These are phyloP conservation scores for Siniperca obscura DNA, from an alignment of 2,797 vertebrate genomes.

Conservation along the genomic window DNA sequence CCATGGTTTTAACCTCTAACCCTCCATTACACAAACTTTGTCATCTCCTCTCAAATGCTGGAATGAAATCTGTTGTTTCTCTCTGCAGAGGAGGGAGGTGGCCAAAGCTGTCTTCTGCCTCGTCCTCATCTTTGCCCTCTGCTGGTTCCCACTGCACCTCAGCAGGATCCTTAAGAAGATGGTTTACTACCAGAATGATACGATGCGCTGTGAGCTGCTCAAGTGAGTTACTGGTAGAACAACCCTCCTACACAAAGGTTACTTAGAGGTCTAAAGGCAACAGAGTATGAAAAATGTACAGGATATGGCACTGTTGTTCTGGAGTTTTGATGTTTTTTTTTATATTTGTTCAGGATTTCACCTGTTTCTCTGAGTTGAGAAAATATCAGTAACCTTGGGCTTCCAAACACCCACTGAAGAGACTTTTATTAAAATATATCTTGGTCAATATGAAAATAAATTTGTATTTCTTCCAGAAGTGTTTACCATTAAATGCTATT, in stretches of 20 bases:
- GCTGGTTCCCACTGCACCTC: conserved; percentile 98
- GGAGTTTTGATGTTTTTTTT: not conserved
- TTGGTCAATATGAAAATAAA: not conserved
- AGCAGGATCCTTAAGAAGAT: conserved; percentile 93
- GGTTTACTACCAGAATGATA: conserved; percentile 83
- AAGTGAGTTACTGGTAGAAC: conserved; percentile 76
- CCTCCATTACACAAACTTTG: not conserved
- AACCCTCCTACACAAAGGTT: not conserved
- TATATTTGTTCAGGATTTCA: not conserved
- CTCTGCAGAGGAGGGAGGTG: conserved; percentile 94
- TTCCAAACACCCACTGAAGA: not conserved
- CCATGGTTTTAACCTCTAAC: not conserved
- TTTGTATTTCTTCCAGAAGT: not conserved
- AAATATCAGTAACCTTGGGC: not conserved
- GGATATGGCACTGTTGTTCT: not conserved
- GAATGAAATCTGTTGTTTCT: conserved; percentile 32
- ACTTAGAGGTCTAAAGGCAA: not conserved
- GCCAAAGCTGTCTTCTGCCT: conserved; percentile 98
- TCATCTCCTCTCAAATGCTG: not conserved
- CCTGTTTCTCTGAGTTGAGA: not conserved
- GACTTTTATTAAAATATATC: not conserved
- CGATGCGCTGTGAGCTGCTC: conserved; percentile 90
- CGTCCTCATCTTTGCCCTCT: conserved; percentile 97
- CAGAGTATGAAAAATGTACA: not conserved
- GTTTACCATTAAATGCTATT: conserved; percentile 6